Base-by-base conservation (phyloP, 2,113 vertebrate species). In the Antigone vipio region DNA sequence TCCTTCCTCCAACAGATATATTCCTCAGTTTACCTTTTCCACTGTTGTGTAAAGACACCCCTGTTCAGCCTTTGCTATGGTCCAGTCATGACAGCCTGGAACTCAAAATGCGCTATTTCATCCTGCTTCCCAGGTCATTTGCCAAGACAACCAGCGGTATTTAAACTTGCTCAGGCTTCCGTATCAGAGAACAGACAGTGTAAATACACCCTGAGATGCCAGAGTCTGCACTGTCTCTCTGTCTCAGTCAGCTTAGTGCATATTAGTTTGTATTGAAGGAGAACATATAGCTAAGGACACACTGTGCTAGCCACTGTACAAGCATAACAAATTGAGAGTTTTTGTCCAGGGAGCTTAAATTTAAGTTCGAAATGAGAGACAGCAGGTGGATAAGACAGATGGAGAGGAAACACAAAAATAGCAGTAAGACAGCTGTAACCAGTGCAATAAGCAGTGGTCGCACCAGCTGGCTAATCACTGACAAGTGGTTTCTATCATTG, bases 321-420 rank as follows among this genome's bases (percentile, higher is more conserved):
- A 79, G 87, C 92, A 94, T 91, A 85, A 81, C 60, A 88, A 95
- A 95, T 91, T 85, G 81, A 49, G 58, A 94, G 62, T 3, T 92
- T 95, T 92, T 94, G 92, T 88, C 93, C 74, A 89, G 94, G 85
- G 84, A 94, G 58, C n/a, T 92, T 86, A 92, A 86, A 85, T 95
- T 93, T 92, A 86, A 96, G 94, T 91, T 82, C 68, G 71, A 94
- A 94, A 93, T 91, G 87, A 95, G 76, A 96, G 77, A 94, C 89
- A 96, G 92, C 93, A 96, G 87, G 94, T 97, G 95, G 92, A 95
- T 91, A 94, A 95, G 93, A 96, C 92, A 94, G 95, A 96, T 96
- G 94, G 96, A 95, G 81, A 82, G 66, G 87, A 96, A 96, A 96
- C 52, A 87, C 77, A 92, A 91, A 96, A 97, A 92, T 91, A 95